These are phyloP conservation scores for Globodera ellingtonae DNA, from an alignment of 1,140 invertebrate species.

Conservation along the genomic window DNA sequence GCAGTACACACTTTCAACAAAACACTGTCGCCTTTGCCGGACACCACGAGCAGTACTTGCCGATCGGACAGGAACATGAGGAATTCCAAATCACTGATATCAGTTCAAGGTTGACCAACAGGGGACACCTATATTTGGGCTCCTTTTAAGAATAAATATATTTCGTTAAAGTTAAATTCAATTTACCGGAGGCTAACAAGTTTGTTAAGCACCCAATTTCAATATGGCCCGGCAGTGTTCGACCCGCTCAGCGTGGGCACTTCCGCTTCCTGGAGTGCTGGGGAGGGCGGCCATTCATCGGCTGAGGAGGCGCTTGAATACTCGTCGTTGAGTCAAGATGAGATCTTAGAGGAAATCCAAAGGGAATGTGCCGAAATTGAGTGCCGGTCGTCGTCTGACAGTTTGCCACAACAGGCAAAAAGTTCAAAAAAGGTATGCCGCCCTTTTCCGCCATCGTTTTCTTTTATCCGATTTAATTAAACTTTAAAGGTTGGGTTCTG, in stretches of 20 bases:
- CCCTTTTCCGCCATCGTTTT: too few species aligned
- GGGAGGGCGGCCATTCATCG: slow-evolving; percentile 3
- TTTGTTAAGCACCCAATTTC: slow-evolving; percentile 15
- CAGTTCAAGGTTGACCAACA: not conserved
- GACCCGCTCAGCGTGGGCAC: slow-evolving; percentile 34
- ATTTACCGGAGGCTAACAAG: too few species aligned
- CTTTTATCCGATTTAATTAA: too few species aligned
- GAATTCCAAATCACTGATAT: too few species aligned
- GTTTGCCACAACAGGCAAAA: not conserved
- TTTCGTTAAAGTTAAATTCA: too few species aligned
- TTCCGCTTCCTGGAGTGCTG: slow-evolving; percentile 36
- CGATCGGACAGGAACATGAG: too few species aligned
- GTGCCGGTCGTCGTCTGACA: slow-evolving; percentile 33
- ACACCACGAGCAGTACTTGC: not conserved
- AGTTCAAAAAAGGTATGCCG: not conserved
- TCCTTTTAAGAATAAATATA: too few species aligned
- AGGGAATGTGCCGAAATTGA: slow-evolving; percentile 50
- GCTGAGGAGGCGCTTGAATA: slow-evolving; percentile 41
- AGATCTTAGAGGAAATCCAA: slow-evolving; percentile 47
- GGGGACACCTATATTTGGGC: too few species aligned
- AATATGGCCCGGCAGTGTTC: not conserved
- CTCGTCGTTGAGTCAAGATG: slow-evolving; percentile 37
- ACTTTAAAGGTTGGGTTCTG: too few species aligned
- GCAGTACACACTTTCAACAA: not conserved
- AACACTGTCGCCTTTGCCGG: not conserved